Percentiles rank a stretch among this genome's conserved stretches.
These are phyloP conservation scores for Drosophila meridionalis DNA, from an alignment of 2,888 invertebrate genomes.

Conservation along the genomic window DNA sequence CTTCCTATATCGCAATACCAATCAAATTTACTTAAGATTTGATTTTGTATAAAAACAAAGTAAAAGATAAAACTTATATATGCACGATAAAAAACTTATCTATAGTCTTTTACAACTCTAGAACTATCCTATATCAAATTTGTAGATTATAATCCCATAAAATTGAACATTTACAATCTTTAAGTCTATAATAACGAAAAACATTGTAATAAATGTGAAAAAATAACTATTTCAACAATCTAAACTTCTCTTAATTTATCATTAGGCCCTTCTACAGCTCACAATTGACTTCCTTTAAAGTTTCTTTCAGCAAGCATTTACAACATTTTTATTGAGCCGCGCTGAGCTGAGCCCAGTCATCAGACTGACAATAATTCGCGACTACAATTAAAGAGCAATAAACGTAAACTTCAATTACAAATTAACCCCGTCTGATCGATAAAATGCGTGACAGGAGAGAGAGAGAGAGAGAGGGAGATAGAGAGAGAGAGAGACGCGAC, in stretches of 20 bases:
- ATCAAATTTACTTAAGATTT: too few relatives aligned
- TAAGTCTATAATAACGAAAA: not conserved
- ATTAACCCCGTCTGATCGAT: conserved; percentile 53
- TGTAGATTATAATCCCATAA: not conserved
- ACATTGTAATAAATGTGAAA: conserved; percentile 1
- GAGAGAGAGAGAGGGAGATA: conserved; percentile 7
- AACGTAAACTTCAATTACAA: conserved; percentile 69
- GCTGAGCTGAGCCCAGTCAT: conserved; percentile 14
- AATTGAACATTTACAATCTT: not conserved
- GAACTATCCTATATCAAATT: too few relatives aligned
- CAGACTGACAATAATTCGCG: conserved; percentile 29
- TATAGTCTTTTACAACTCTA: not conserved
- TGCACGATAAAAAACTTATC: not conserved
- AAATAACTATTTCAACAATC: not conserved
- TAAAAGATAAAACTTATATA: too few relatives aligned
- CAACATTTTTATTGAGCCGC: conserved; percentile 20
- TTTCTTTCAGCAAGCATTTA: conserved; percentile 12
- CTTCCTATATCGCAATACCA: too few relatives aligned
- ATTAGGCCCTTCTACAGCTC: not conserved
- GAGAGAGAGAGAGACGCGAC: not conserved
- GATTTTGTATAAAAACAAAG: too few relatives aligned
- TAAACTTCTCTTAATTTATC: conserved; percentile 5
- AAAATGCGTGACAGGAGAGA: conserved; percentile 54
- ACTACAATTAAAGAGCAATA: conserved; percentile 68
- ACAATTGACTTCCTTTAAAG: conserved; percentile 29